Base-by-base conservation (phyloP, 2,113 vertebrate genomes). In the Microtus richardsoni region DNA sequence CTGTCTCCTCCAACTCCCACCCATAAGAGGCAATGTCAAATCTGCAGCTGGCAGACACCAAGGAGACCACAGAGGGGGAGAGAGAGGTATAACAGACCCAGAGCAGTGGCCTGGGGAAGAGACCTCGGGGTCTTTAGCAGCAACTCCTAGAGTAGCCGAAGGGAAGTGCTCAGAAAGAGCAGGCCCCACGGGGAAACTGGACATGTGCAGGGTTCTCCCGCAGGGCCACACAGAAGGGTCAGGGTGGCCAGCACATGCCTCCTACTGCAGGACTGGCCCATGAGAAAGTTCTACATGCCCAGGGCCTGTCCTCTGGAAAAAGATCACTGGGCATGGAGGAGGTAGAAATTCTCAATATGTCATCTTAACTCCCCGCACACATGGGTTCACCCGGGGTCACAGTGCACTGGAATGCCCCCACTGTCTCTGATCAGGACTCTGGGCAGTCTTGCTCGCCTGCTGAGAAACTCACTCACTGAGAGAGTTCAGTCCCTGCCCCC, bases 261-360 rank as follows among this genome's bases (percentile, higher is more conserved):
- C 12, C 60, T 33, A 0, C 58, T 7, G 68, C 33, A 79, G 33
- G 47, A 19, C 1, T 64, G 11, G 9, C 93, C 83, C 39, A 4
- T 4, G 6, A 39, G 28, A 80, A 41, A 60, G n/a, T 3, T 47
- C 54, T 2, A 0, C 79, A 82, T 0, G 0, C 6, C 0, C 14
- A 78, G 71, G 28, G 26, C 47, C 21, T 39, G 49, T 47, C 66
- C 39, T 54, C 71, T 9, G 1, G 68, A 39, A 41, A 5, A 30
- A 0, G 30, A 33, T 26, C 66, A 49, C 5, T 5, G 21, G 41
- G 7, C 9, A 22, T 9, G 54, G 19, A 60, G 7, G 30, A 80
- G 13, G 19, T 47, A 44, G 30, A 54, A 49, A n/a, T 78, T 44
- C 64, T 68, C 28, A 33, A 60, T 2, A 0, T 7, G 74, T 82